Base-by-base conservation (phyloP, 2,113 vertebrate genomes). In the Nipponia nippon region DNA sequence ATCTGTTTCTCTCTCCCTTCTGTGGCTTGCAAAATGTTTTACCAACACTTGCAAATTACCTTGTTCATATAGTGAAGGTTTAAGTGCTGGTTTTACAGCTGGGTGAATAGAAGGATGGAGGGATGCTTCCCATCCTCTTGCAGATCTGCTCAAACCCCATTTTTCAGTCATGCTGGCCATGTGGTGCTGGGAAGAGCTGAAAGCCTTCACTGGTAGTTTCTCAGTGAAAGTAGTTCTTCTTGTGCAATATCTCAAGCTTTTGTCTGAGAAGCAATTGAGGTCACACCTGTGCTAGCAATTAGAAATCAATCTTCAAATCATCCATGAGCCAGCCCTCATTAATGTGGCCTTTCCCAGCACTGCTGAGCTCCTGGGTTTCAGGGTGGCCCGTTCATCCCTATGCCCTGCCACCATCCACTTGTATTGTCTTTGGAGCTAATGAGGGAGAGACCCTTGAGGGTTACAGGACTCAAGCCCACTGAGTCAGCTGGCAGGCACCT, bases 331-430 rank as follows among this genome's bases (percentile, higher is more conserved):
- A 84, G 1, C 13, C 12, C 30, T 70, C 6, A 0, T 78, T 56
- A 56, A 36, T 0, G 0, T 5, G 2, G 18, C 27, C 23, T 87
- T 87, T 78, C 11, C 7, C 59, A 46, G 19, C 6, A 25, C 26
- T 62, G 30, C n/a, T 67, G n/a, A 56, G 42, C 23, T 72, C n/a
- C 10, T 52, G n/a, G 12, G 17, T 70, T 88, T 62, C 34, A 15
- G 38, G 19, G 11, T 61, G 59, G 75, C 32, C 50, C 42, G 4
- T 65, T 77, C 7, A 5, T 4, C 26, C 36, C 16, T 5, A 0
- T 56, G 17, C 5, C 44, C 38, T 0, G 0, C 9, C 61, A 36
- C 21, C 2, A 2, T 32, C 34, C 29, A 9, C 13, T 38, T 53
- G 9, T 30, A 11, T 6, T 13, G 4, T 26, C 30, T 81, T 65